Evolutionary conservation across 2,888 invertebrate species (phyloP).

Genomic region (Parnassius apollo): DNA sequence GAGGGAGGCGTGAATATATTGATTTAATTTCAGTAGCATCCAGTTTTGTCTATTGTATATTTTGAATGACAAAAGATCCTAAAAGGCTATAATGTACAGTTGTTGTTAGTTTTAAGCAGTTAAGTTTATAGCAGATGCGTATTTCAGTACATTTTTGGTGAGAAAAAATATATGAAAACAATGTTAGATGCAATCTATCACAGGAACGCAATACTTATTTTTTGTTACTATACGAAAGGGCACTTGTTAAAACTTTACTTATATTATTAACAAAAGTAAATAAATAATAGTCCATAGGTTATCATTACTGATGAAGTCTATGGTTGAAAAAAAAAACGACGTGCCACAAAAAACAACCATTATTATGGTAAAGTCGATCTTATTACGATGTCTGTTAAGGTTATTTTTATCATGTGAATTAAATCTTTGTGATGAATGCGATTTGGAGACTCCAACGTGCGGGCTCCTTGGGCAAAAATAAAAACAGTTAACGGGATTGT

Average conservation of each 20-base stretch:
- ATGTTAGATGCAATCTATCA: too few relatives aligned
- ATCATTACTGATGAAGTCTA: constrained; percentile 9
- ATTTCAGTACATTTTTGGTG: too few relatives aligned
- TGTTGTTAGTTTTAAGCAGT: too few relatives aligned
- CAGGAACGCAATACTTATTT: too few relatives aligned
- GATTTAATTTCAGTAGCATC: constrained; percentile 15
- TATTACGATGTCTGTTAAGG: not conserved
- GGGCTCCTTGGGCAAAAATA: not conserved
- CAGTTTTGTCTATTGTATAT: not conserved
- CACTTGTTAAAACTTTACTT: not conserved
- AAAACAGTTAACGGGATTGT: constrained; percentile 7
- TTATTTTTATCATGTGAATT: constrained; percentile 4
- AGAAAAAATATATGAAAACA: too few relatives aligned
- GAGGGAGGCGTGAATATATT: constrained; percentile 19
- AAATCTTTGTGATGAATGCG: constrained; percentile 2
- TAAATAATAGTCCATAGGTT: constrained; percentile 16
- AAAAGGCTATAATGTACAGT: too few relatives aligned
- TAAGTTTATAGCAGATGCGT: too few relatives aligned
- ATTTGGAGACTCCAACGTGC: constrained; percentile 19
- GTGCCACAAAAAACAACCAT: not conserved
- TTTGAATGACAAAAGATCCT: too few relatives aligned
- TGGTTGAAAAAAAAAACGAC: constrained; percentile 4
- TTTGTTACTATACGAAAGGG: not conserved
- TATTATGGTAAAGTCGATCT: not conserved
- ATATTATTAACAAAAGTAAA: constrained; percentile 7